Evolutionary conservation across 2,113 vertebrate genomes (phyloP).

Genomic region (Marcusenius ussheri): DNA sequence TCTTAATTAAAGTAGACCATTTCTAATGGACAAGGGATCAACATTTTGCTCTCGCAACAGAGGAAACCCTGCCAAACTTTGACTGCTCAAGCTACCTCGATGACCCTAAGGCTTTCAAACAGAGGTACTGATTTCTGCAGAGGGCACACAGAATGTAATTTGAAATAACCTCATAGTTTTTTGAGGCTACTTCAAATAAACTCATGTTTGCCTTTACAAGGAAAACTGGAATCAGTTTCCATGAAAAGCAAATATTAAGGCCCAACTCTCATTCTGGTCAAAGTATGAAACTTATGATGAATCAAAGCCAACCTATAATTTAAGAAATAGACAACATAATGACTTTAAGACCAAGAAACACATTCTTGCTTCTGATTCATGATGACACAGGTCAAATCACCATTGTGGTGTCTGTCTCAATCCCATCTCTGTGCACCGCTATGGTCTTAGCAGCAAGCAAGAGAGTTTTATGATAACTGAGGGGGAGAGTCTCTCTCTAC

Average conservation of each 20-base stretch:
- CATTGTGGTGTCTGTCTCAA: neutral
- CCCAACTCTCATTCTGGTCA: neutral
- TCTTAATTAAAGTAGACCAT: slow-evolving; percentile 7
- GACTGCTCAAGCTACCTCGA: neutral
- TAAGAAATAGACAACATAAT: neutral
- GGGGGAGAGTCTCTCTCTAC: slow-evolving; percentile 4
- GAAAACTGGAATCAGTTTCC: neutral
- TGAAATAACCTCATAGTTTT: neutral
- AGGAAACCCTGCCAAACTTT: neutral
- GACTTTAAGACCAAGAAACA: neutral
- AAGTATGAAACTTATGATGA: neutral
- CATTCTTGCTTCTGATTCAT: neutral
- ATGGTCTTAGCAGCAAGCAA: neutral
- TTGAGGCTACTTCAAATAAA: neutral
- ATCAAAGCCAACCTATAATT: neutral
- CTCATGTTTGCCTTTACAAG: neutral
- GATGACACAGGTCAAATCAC: neutral
- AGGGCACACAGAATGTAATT: neutral
- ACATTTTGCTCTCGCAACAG: neutral
- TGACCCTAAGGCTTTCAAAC: neutral
- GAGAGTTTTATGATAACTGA: slow-evolving; percentile 22
- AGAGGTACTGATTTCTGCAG: neutral
- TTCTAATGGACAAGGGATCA: neutral
- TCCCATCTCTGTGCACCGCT: neutral
- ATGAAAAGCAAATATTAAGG: neutral